phyloP scores from a whole-genome alignment of 2,113 vertebrate species.

The Gasterosteus nipponicus region DNA sequence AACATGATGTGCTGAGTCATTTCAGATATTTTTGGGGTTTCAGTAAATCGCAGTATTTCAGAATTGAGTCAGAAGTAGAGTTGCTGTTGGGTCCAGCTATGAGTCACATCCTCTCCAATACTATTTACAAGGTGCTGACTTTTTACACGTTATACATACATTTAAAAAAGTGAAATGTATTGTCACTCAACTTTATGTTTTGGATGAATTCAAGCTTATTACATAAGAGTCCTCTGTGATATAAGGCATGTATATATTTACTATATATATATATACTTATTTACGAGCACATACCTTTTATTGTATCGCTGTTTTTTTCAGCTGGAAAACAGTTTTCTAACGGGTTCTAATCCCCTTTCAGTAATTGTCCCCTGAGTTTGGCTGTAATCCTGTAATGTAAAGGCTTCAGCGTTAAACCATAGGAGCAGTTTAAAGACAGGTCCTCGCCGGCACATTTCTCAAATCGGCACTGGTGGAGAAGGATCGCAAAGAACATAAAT shows the following conservation, averaged over 20 bases:
- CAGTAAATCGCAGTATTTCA: constrained; percentile 12
- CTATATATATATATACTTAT: not conserved
- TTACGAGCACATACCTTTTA: constrained; percentile 45
- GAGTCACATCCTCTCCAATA: not conserved
- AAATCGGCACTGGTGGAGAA: constrained; percentile 86
- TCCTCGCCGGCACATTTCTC: constrained; percentile 74
- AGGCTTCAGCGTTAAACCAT: constrained; percentile 84
- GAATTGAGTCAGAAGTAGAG: not conserved
- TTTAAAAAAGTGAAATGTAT: not conserved
- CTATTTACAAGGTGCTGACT: not conserved
- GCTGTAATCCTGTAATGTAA: constrained; percentile 79
- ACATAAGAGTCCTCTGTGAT: not conserved
- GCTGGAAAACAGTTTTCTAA: not conserved
- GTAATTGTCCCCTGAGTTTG: constrained; percentile 66
- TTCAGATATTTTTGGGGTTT: constrained; percentile 14
- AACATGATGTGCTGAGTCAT: constrained; percentile 2
- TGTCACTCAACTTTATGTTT: not conserved
- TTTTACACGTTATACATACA: not conserved
- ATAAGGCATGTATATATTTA: not conserved
- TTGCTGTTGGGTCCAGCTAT: constrained; percentile 18
- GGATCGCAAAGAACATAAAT: constrained; percentile 84
- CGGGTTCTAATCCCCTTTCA: constrained; percentile 27
- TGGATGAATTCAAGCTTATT: constrained; percentile 13
- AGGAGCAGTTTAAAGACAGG: constrained; percentile 79
- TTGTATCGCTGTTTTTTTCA: constrained; percentile 3